Conservation (phyloP, 2,113 vertebrate species). For the Xiphorhynchus elegans region DNA sequence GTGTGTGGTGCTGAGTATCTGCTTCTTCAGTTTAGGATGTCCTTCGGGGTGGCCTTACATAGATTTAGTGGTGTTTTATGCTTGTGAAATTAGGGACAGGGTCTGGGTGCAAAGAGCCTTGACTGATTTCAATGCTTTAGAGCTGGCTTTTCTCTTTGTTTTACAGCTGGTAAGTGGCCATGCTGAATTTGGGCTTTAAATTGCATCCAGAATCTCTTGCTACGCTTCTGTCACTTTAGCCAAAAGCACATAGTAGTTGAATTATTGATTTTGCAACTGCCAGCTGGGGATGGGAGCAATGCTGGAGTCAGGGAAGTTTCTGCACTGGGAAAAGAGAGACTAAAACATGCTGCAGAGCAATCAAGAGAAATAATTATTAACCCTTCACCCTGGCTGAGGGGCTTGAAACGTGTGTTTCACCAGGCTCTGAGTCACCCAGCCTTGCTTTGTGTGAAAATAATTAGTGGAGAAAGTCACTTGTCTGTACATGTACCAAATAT, state of each 20-base stretch:
- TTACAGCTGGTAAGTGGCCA: background rate
- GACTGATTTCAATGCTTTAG: background rate
- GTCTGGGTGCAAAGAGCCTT: background rate
- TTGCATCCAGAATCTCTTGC: constrained; percentile 5
- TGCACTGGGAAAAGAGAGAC: background rate
- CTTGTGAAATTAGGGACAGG: background rate
- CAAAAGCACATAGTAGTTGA: background rate
- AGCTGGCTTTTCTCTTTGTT: background rate
- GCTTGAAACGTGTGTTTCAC: background rate
- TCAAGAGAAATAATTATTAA: background rate
- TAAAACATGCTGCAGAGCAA: background rate
- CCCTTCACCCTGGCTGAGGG: background rate
- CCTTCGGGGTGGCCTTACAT: background rate
- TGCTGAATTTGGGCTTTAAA: constrained; percentile 15
- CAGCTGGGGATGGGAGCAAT: background rate
- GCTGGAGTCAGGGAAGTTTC: background rate
- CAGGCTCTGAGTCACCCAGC: background rate
- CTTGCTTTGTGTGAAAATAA: background rate
- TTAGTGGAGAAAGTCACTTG: background rate
- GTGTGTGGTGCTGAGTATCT: background rate
- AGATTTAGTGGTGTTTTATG: background rate
- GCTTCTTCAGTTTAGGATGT: background rate
- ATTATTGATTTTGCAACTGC: constrained; percentile 38
- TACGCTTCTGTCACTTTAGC: background rate
- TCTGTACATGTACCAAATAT: background rate